Evolutionary conservation across 2,888 invertebrate species (phyloP).

Genomic region (Dynastes tityus): DNA sequence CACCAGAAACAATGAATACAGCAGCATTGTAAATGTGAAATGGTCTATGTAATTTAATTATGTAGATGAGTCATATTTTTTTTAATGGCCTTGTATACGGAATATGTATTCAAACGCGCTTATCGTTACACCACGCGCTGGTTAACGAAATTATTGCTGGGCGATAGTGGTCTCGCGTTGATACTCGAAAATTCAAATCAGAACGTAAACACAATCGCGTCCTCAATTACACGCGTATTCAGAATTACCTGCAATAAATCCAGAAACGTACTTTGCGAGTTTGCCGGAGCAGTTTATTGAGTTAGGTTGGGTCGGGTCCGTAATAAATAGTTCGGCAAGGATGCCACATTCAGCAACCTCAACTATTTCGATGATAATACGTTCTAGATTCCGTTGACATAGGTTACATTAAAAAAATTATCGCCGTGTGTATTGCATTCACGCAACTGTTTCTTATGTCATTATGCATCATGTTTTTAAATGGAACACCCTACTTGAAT

Average conservation of each 20-base stretch:
- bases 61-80: too few relatives aligned
- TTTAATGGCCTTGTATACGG: too few relatives aligned
- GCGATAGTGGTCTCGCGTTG: neutral
- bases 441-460: too few relatives aligned
- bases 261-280: neutral
- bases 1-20: too few relatives aligned
- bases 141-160: neutral
- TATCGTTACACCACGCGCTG: neutral
- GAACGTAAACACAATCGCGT: neutral
- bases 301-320: neutral
- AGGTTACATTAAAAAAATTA: too few relatives aligned
- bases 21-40: too few relatives aligned
- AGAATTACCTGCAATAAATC: neutral
- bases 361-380: neutral
- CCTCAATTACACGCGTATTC: neutral
- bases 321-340: neutral
- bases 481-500: too few relatives aligned
- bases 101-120: neutral
- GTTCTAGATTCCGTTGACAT: too few relatives aligned
- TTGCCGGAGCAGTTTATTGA: neutral
- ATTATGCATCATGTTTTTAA: too few relatives aligned
- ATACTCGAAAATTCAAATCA: constrained; percentile 2
- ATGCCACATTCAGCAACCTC: neutral
- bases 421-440: too few relatives aligned
- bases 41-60: too few relatives aligned